Base-by-base conservation (phyloP, 2,113 vertebrate species). In the Upupa epops region DNA sequence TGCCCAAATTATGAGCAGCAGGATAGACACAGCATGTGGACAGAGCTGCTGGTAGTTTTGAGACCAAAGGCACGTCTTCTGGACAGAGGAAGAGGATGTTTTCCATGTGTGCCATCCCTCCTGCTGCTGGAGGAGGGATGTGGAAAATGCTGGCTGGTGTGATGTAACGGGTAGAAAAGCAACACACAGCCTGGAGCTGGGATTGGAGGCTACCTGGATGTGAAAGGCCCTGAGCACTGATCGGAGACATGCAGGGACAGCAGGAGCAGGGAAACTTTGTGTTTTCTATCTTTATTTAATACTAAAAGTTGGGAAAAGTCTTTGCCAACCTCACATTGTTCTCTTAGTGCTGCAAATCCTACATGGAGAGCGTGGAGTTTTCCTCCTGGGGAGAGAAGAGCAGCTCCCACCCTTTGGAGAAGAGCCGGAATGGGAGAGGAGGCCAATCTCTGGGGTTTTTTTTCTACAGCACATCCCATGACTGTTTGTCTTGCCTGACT, bases 401-500 rank as follows among this genome's bases (percentile, higher is more conserved):
- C 20, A 1, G 13, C 69, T 86, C 28, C 59, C 17, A 6, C 2
- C 0, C 2, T 2, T 8, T 10, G 66, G 90, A 75, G 63, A 82
- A 7, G 78, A 56, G 61, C 64, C 13, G 54, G 28, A 71, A 64
- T 20, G 34, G 63, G 51, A 93, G 65, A 28, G 46, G 31, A 82
- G 82, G 55, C 72, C 10, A 17, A 4, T 29, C 8, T 48, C 18
- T 80, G 6, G 31, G 11, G 22, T 25, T 19, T 34, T 45, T 9
- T 11, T 8, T 6, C 34, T 34, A 54, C 3, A 2, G 12, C 63
- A 21, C 11, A 0, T 95, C 94, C 94, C 91, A 48, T 95, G 94
- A 93, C 94, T 45, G 68, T 13, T 24, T 58, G 20, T 73, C 84
- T 46, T 74, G 86, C 94, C 92, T 94, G 94, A 95, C 92, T 96